phyloP scores from a whole-genome alignment of 2,797 vertebrate species.

The Perodicticus potto region DNA sequence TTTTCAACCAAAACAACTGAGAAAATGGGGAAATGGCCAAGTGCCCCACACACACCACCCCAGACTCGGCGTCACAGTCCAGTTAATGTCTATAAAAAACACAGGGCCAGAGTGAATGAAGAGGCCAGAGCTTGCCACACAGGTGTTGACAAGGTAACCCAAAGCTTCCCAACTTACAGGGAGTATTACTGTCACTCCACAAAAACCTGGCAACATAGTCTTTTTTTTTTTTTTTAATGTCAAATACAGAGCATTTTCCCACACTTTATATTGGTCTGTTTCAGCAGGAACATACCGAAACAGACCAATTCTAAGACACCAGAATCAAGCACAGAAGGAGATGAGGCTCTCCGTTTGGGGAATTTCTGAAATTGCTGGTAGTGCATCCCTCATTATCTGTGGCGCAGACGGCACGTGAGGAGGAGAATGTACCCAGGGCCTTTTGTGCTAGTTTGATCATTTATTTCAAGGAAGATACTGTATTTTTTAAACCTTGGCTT shows the following conservation, averaged over 20 bases:
- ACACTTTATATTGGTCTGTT: no score
- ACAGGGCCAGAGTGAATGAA: no score
- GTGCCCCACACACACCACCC: background rate
- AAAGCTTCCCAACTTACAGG: no score
- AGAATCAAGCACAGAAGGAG: background rate
- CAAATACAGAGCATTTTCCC: no score
- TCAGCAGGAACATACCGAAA: background rate
- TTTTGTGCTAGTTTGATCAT: fast-evolving
- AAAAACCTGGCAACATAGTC: no score
- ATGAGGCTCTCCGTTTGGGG: background rate
- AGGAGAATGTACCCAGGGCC: background rate
- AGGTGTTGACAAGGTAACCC: no score
- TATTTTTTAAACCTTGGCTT: background rate
- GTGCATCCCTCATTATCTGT: background rate
- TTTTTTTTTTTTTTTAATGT: no score
- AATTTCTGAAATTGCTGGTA: background rate
- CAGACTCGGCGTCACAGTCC: background rate
- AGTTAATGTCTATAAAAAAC: background rate
- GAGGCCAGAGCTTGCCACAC: no score
- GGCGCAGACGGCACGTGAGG: no score
- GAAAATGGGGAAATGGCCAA: background rate
- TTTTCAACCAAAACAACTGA: background rate
- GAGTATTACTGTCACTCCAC: no score
- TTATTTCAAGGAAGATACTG: background rate
- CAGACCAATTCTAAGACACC: background rate